Base-by-base conservation (phyloP, 2,113 vertebrate genomes). In the Lampris incognitus region DNA sequence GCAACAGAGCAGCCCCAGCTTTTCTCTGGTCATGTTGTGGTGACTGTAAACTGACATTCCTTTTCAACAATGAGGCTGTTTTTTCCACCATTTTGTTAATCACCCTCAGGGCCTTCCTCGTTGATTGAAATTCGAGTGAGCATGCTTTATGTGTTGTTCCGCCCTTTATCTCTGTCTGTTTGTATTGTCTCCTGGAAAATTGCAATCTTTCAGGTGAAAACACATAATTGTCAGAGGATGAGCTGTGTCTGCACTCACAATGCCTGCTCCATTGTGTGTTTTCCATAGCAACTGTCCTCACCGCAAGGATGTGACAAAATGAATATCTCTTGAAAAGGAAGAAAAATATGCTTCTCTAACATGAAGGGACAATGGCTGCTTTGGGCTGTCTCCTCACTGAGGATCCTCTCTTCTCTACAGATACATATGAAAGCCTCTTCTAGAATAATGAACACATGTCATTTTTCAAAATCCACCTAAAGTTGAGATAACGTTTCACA, bases 231-330 rank as follows among this genome's bases (percentile, higher is more conserved):
- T 88, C 74, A 86, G 66, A 83, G 86, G 84, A 87, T 76, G 87
- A 88, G 87, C 79, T 79, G 82, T 86, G 86, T 87, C 72, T 88
- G 81, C 36, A 44, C 78, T 86, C 87, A 89, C 88, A 87, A 87
- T 86, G 83, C 84, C 77, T 49, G 76, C 85, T 66, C 80, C 72
- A 87, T 92, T 92, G 90, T 90, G 85, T 58, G 75, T 80, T 90
- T 89, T 90, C 86, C 91, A 91, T 93, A 93, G 92, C 89, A 93
- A 92, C 92, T 90, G 92, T 92, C 81, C 91, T 88, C 90, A 87
- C 85, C 87, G 88, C 85, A 82, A 85, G 87, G 78, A 91, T 91
- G 88, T 87, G 88, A 89, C 88, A 90, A 91, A 90, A 91, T 89
- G 89, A 85, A 89, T 80, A 88, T 84, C 78, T 72, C 54, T 80